Conservation (phyloP, 2,888 invertebrate species). For the Cerceris ruficornis region DNA sequence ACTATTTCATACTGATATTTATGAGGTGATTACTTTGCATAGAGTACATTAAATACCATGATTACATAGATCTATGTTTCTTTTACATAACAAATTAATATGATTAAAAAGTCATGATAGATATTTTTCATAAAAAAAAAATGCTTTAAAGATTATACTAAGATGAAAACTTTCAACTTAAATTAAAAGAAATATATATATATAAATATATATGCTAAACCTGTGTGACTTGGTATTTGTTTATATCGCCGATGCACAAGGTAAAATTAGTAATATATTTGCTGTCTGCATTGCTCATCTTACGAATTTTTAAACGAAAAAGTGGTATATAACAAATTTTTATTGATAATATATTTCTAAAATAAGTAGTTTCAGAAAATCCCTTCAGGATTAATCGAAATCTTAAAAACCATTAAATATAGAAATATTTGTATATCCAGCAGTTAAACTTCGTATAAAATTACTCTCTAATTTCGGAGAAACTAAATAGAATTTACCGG, state of each 20-base stretch:
- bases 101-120: slow-evolving; percentile 21
- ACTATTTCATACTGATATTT: slow-evolving; percentile 40
- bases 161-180: slow-evolving; percentile 6
- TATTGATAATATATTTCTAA: slow-evolving; percentile 13
- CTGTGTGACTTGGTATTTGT: slow-evolving; percentile 30
- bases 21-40: slow-evolving; percentile 33
- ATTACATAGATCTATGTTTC: slow-evolving; percentile 49
- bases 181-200: slow-evolving; percentile 32
- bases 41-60: slow-evolving; percentile 44
- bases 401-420: slow-evolving; percentile 29
- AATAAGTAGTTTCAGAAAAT: slow-evolving; percentile 20
- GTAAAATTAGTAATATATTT: slow-evolving; percentile 16
- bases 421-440: slow-evolving; percentile 41
- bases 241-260: slow-evolving; percentile 22
- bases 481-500: slow-evolving; percentile 44
- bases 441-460: slow-evolving; percentile 31
- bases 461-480: slow-evolving; percentile 14
- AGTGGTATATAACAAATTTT: slow-evolving; percentile 9
- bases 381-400: slow-evolving; percentile 18
- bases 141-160: slow-evolving; percentile 19
- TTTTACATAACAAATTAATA: slow-evolving; percentile 51
- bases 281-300: slow-evolving; percentile 8
- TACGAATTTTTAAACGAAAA: slow-evolving; percentile 25
- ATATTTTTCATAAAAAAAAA: slow-evolving; percentile 33
- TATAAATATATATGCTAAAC: slow-evolving; percentile 44